phyloP scores from a whole-genome alignment of 2,113 vertebrate species.

The Aegotheles bennettii region DNA sequence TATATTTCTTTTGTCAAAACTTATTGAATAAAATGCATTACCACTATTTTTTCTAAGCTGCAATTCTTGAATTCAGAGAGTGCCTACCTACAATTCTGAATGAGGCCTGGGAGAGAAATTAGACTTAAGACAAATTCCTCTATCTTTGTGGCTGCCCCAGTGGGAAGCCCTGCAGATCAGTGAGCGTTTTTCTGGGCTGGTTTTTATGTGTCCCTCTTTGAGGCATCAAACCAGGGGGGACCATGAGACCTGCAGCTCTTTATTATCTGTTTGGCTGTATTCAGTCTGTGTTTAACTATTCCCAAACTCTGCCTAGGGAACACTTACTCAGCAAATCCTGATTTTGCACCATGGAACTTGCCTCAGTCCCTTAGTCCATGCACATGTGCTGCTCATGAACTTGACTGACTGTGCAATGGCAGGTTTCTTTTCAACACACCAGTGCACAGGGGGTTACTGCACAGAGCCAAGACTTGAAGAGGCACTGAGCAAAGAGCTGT shows the following conservation, averaged over 20 bases:
- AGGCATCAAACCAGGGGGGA: not conserved
- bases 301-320: not conserved
- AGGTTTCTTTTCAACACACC: accelerated
- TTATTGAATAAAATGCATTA: not conserved
- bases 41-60: not conserved
- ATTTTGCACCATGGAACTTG: not conserved
- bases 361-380: not conserved
- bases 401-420: accelerated
- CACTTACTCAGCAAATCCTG: not conserved
- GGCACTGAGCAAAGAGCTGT: not conserved
- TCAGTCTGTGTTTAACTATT: not conserved
- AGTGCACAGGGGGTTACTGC: not conserved
- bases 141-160: not conserved
- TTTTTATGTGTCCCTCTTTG: not conserved
- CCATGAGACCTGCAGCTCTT: not conserved
- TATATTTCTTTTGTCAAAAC: not conserved
- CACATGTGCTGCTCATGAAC: not conserved
- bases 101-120: not conserved
- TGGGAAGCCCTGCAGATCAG: not conserved
- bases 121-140: not conserved
- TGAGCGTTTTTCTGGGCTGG: not conserved
- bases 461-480: not conserved
- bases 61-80: not conserved
- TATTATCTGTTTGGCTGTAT: not conserved
- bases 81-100: not conserved